Evolutionary conservation across 1,140 invertebrate genomes (phyloP).

Genomic region (Alviniconcha marisindica): DNA sequence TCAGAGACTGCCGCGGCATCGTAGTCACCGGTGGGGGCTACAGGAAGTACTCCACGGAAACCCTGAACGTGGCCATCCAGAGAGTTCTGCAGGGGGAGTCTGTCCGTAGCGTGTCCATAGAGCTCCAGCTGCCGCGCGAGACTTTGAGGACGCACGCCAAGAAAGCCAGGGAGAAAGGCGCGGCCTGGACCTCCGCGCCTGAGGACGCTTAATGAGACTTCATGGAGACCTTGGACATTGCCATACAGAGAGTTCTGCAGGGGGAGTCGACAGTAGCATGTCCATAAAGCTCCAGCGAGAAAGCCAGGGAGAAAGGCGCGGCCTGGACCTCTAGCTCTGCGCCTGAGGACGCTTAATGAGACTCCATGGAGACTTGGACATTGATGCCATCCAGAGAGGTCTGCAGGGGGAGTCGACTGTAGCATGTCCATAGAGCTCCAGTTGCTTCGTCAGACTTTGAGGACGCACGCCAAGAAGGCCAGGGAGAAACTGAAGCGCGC

Average conservation of each 20-base stretch:
- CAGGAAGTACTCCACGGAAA: neutral
- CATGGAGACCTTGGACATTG: neutral
- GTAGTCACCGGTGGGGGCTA: neutral
- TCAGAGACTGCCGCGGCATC: neutral
- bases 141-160: slow-evolving; percentile 4
- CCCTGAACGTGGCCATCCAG: neutral
- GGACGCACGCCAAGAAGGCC: neutral
- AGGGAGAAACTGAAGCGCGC: neutral
- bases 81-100: slow-evolving; percentile 15
- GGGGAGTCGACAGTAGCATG: neutral
- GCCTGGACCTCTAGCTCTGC: no score
- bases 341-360: no score
- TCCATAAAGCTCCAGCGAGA: neutral
- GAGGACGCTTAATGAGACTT: no score
- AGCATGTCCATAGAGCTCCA: no score
- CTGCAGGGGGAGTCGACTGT: neutral
- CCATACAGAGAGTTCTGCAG: neutral
- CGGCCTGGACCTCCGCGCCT: no score
- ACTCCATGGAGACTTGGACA: neutral
- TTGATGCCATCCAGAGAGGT: no score
- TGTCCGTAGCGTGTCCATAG: neutral
- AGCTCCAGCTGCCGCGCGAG: slow-evolving; percentile 6
- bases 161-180: slow-evolving; percentile 7
- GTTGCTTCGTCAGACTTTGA: no score
- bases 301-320: neutral